Percentiles rank a stretch among this genome's conserved stretches.
phyloP scores from a whole-genome alignment of 1,140 invertebrate genomes.

The Drosophila sp. region DNA sequence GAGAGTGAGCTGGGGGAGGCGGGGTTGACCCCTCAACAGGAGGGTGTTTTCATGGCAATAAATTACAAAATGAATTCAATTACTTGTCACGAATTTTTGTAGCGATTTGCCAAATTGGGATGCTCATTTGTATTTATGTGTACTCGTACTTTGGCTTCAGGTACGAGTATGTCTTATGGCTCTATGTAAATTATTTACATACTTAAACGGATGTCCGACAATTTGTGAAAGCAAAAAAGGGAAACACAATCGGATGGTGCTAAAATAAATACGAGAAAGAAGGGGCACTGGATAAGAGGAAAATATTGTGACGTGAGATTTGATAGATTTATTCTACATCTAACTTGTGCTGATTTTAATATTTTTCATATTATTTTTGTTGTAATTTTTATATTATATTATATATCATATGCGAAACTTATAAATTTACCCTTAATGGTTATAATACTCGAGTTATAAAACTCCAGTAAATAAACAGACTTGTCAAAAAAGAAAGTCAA shows the following conservation, averaged over 20 bases:
- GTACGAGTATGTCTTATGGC: slow-evolving; percentile 4
- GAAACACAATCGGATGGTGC: not conserved
- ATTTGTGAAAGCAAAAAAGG: slow-evolving; percentile 15
- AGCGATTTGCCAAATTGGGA: slow-evolving; percentile 67
- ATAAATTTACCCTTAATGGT: no score
- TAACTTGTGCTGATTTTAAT: no score
- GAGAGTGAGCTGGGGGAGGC: not conserved
- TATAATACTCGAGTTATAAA: no score
- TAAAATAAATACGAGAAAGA: slow-evolving; percentile 7
- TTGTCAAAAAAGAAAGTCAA: no score
- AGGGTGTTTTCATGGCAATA: slow-evolving; percentile 75
- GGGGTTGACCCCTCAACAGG: slow-evolving; percentile 18
- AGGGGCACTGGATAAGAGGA: not conserved
- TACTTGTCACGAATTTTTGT: slow-evolving; percentile 78
- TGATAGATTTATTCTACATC: no score
- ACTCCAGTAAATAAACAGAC: no score
- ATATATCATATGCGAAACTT: no score
- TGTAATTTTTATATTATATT: no score
- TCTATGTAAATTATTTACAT: slow-evolving; percentile 46
- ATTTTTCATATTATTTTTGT: no score
- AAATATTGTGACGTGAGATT: no score
- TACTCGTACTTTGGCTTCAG: not conserved
- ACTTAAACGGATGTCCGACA: slow-evolving; percentile 18
- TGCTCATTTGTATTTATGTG: slow-evolving; percentile 41
- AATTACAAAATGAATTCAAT: slow-evolving; percentile 82